Percentiles rank a stretch among this genome's conserved stretches.
These are phyloP conservation scores for Phaenicophaeus curvirostris DNA, from an alignment of 2,797 vertebrate genomes.

Conservation along the genomic window DNA sequence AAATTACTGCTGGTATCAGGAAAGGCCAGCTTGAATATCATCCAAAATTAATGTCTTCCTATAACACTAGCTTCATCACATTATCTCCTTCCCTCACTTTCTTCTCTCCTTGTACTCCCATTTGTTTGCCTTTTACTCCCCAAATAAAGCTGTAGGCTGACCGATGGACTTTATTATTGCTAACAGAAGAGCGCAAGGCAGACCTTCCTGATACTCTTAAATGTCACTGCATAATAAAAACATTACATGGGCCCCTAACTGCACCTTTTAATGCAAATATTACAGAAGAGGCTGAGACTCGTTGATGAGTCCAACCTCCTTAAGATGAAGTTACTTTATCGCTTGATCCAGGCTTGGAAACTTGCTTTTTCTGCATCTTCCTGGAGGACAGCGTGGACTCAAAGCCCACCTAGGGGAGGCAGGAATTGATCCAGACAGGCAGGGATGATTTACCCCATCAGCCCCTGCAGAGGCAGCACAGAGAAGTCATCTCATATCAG, in stretches of 20 bases:
- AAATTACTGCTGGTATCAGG: not conserved
- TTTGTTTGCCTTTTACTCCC: not conserved
- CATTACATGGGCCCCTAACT: not conserved
- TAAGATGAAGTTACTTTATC: not conserved
- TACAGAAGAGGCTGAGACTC: not conserved
- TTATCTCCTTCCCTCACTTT: not conserved
- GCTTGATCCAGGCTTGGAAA: not conserved
- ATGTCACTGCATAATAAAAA: slow-evolving; percentile 11
- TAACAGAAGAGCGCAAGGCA: not conserved
- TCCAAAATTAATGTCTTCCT: slow-evolving; percentile 19
- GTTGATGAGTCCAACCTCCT: not conserved
- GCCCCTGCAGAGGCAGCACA: not conserved
- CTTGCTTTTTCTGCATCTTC: not conserved
- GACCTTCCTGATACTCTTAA: not conserved
- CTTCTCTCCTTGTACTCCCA: not conserved
- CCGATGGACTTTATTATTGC: fast-evolving
- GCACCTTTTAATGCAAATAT: not conserved
- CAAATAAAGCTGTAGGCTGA: not conserved
- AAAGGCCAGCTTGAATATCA: not conserved
- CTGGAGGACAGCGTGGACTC: not conserved
- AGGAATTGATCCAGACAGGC: not conserved
- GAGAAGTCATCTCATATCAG: not conserved
- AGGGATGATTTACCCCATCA: not conserved
- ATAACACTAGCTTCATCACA: not conserved
- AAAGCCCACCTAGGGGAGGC: not conserved